These are phyloP conservation scores for Xanthia icteritia DNA, from an alignment of 2,888 invertebrate genomes.

Conservation along the genomic window DNA sequence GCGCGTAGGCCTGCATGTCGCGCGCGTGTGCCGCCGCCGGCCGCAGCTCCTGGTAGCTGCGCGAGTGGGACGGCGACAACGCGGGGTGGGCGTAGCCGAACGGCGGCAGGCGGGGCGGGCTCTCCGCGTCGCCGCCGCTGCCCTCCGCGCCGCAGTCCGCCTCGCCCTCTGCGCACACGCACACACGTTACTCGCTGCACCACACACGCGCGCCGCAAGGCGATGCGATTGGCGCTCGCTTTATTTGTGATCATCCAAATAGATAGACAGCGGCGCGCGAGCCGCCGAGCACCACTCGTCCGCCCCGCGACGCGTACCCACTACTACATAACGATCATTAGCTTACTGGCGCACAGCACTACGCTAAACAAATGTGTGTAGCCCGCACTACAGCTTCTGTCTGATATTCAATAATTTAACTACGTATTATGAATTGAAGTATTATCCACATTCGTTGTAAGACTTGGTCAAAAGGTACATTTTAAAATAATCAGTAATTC, in stretches of 20 bases:
- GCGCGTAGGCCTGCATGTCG: constrained; percentile 87
- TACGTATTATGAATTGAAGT: neutral
- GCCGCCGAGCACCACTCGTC: constrained; percentile 37
- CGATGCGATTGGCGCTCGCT: constrained; percentile 57
- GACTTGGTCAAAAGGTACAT: neutral
- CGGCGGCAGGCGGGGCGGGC: constrained; percentile 83
- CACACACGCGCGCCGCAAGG: constrained; percentile 31
- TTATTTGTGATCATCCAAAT: constrained; percentile 67
- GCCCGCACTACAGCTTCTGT: neutral
- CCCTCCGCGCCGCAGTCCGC: constrained; percentile 78
- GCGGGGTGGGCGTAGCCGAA: constrained; percentile 83
- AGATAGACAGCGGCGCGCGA: constrained; percentile 54
- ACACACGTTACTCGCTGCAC: constrained; percentile 54
- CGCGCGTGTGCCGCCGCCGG: constrained; percentile 83
- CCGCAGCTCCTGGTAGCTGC: constrained; percentile 89
- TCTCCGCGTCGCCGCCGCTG: constrained; percentile 77
- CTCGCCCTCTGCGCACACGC: constrained; percentile 84
- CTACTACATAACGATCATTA: constrained; percentile 16
- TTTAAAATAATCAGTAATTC: neutral
- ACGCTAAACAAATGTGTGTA: constrained; percentile 1
- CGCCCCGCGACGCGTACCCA: constrained; percentile 51
- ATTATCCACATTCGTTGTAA: neutral
- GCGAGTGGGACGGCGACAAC: constrained; percentile 84
- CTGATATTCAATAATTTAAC: neutral
- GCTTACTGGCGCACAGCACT: neutral